phyloP scores from a whole-genome alignment of 2,888 invertebrate species.

The Scaptomyza cyrtandrae region DNA sequence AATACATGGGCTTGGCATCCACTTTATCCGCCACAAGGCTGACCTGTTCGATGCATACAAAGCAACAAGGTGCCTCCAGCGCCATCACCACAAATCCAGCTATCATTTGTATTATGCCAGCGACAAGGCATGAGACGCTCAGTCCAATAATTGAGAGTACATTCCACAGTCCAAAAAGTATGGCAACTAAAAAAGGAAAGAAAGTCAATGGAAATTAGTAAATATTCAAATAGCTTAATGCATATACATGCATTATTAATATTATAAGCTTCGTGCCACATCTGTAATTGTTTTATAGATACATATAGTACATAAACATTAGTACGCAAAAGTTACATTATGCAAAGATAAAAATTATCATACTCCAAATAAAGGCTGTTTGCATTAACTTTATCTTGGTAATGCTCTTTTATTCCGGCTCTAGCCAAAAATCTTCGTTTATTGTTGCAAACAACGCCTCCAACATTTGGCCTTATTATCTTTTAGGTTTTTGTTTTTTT shows the following conservation, averaged over 20 bases:
- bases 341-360: background rate
- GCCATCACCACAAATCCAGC: conserved; percentile 94
- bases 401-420: conserved; percentile 2
- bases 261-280: no score
- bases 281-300: background rate
- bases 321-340: no score
- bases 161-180: conserved; percentile 92
- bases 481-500: background rate
- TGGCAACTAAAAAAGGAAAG: conserved; percentile 89
- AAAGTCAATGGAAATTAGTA: background rate
- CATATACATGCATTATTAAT: no score
- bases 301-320: no score
- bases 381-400: conserved; percentile 22
- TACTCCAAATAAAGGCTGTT: conserved; percentile 20
- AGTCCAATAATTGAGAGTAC: conserved; percentile 88
- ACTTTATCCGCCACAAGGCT: conserved; percentile 93
- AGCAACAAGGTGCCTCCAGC: conserved; percentile 98
- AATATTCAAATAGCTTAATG: background rate
- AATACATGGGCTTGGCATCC: conserved; percentile 94
- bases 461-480: conserved; percentile 35
- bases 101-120: conserved; percentile 94
- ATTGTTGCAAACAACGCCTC: conserved; percentile 33
- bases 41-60: conserved; percentile 97
- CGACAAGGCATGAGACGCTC: conserved; percentile 88
- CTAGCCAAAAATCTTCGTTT: conserved; percentile 11